A percentile compares a stretch with the other conserved stretches of the same genome.
Conservation (phyloP, 1,140 invertebrate species). For the Drosophila jambulina region DNA sequence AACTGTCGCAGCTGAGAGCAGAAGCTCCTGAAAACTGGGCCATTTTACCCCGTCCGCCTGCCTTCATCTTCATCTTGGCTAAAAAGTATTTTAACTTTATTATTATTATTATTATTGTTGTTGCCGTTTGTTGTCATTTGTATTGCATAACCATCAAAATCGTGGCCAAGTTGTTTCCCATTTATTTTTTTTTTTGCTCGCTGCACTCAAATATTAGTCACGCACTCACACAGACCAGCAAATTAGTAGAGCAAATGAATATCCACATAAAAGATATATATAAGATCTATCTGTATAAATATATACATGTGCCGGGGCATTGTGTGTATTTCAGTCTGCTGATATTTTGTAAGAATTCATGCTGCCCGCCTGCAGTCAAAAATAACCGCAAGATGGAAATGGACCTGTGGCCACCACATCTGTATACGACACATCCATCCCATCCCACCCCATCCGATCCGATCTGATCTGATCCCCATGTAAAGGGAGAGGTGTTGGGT, state of each 20-base stretch:
- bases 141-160: conserved; percentile 69
- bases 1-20: conserved; percentile 58
- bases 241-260: conserved; percentile 78
- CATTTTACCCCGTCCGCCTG: conserved; percentile 50
- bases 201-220: conserved; percentile 79
- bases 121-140: conserved; percentile 47
- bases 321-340: conserved; percentile 49
- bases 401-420: conserved; percentile 50
- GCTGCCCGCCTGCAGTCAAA: conserved; percentile 69
- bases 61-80: conserved; percentile 20
- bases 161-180: conserved; percentile 64
- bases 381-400: conserved; percentile 71
- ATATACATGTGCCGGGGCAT: conserved; percentile 36
- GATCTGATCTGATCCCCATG: conserved; percentile 28
- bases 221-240: conserved; percentile 68
- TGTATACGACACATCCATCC: conserved; percentile 35
- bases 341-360: conserved; percentile 82
- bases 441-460: neutral
- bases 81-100: conserved; percentile 63
- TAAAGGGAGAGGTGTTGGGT: conserved; percentile 32
- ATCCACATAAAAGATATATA: conserved; percentile 50
- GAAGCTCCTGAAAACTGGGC: conserved; percentile 55
- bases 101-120: conserved; percentile 66
- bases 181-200: conserved; percentile 32
- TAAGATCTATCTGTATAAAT: conserved; percentile 42